Conservation (phyloP, 2,797 vertebrate genomes). For the Coendou prehensilis region DNA sequence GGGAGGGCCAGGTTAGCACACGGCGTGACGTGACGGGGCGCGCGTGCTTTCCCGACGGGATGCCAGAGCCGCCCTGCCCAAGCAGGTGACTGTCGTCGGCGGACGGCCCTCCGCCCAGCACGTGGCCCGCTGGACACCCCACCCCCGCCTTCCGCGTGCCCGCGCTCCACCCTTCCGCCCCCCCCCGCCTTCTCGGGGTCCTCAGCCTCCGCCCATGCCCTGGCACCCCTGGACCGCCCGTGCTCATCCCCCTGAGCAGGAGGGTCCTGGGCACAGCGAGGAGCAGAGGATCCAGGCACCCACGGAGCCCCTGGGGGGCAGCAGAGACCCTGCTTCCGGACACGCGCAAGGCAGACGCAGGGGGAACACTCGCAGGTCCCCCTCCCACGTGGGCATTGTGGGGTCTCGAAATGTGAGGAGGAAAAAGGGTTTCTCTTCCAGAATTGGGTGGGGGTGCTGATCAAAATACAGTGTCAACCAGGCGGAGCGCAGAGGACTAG, state of each 20-base stretch:
- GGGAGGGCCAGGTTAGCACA: slow-evolving; percentile 37
- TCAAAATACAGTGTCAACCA: background rate
- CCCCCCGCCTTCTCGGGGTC: background rate
- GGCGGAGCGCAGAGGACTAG: background rate
- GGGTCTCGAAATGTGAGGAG: background rate
- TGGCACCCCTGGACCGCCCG: background rate
- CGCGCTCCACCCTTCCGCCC: background rate
- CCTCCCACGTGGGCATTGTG: background rate
- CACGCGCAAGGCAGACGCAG: background rate
- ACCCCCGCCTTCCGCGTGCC: background rate
- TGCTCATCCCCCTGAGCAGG: background rate
- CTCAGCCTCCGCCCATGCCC: background rate
- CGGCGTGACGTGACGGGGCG: background rate
- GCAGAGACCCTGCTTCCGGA: background rate
- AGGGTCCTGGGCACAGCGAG: background rate
- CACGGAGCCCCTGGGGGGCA: background rate
- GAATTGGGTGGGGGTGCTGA: background rate
- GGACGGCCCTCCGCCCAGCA: background rate
- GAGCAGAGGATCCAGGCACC: background rate
- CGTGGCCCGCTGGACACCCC: background rate
- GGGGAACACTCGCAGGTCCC: background rate
- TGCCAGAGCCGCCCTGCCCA: background rate
- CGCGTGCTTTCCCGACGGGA: slow-evolving; percentile 5
- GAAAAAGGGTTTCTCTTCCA: background rate
- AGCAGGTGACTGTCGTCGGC: background rate